phyloP scores from a whole-genome alignment of 2,797 vertebrate genomes.

The Margarornis squamiger region DNA sequence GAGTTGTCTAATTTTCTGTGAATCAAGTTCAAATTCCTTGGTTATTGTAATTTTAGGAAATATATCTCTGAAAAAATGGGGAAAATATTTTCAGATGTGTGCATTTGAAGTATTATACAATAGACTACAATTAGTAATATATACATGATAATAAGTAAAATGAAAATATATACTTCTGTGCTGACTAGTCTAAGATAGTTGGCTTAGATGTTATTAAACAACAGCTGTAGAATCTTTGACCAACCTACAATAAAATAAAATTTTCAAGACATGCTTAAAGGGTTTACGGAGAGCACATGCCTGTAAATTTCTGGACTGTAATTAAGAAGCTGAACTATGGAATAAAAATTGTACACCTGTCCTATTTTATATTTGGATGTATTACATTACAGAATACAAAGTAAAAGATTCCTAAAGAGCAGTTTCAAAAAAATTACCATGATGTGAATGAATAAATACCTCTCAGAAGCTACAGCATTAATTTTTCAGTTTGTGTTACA shows the following conservation, averaged over 20 bases:
- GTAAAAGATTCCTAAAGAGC: constrained; percentile 24
- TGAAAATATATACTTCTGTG: constrained; percentile 8
- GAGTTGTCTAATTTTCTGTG: background rate
- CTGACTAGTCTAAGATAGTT: constrained; percentile 39
- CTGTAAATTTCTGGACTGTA: constrained; percentile 52
- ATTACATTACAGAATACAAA: constrained; percentile 6
- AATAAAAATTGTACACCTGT: constrained; percentile 43
- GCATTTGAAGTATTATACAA: constrained; percentile 1
- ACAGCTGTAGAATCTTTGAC: constrained; percentile 49
- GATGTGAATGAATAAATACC: constrained; percentile 64
- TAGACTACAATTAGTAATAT: constrained; percentile 27
- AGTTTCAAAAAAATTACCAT: background rate
- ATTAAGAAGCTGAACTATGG: constrained; percentile 29
- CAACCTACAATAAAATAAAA: constrained; percentile 42
- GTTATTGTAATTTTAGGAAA: constrained; percentile 18
- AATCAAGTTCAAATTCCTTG: constrained; percentile 4
- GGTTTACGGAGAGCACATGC: constrained; percentile 38
- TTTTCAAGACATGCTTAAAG: constrained; percentile 37
- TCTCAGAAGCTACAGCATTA: constrained; percentile 49
- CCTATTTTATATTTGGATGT: constrained; percentile 56
- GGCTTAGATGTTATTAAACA: constrained; percentile 36
- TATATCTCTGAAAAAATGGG: background rate
- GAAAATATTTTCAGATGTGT: constrained; percentile 29
- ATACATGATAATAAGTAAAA: constrained; percentile 32
- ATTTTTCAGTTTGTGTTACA: constrained; percentile 32